phyloP scores from a whole-genome alignment of 2,888 invertebrate species.

The Sycophila texana region DNA sequence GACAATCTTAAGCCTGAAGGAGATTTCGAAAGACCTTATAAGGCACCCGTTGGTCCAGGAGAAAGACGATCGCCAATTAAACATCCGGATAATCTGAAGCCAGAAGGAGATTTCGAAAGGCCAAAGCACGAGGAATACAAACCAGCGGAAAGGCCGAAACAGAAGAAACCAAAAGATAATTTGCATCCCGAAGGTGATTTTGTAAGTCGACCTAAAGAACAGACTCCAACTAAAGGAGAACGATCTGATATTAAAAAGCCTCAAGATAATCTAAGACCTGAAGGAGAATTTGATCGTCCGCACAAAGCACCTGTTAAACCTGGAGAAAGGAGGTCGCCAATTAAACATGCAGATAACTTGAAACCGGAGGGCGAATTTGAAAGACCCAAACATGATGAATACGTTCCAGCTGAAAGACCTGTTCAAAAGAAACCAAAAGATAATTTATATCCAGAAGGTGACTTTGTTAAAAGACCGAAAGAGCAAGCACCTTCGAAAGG shows the following conservation, averaged over 20 bases:
- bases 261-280: conserved; percentile 77
- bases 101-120: conserved; percentile 77
- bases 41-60: conserved; percentile 75
- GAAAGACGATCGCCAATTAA: conserved; percentile 77
- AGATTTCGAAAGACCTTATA: conserved; percentile 76
- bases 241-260: conserved; percentile 74
- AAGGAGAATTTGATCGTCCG: conserved; percentile 77
- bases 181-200: conserved; percentile 79
- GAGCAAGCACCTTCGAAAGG: conserved; percentile 74
- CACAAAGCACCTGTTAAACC: conserved; percentile 78
- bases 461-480: conserved; percentile 76
- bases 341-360: conserved; percentile 78
- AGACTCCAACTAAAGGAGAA: conserved; percentile 78
- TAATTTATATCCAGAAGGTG: conserved; percentile 75
- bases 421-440: conserved; percentile 68
- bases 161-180: conserved; percentile 69
- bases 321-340: conserved; percentile 75
- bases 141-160: conserved; percentile 69
- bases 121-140: conserved; percentile 70
- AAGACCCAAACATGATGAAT: conserved; percentile 76
- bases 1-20: conserved; percentile 78
- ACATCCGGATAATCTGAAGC: conserved; percentile 75
- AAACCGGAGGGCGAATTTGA: conserved; percentile 76
- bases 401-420: conserved; percentile 66
- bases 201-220: conserved; percentile 73